These are phyloP conservation scores for Coronaproctus castanopsis DNA, from an alignment of 2,888 invertebrate species.

Conservation along the genomic window DNA sequence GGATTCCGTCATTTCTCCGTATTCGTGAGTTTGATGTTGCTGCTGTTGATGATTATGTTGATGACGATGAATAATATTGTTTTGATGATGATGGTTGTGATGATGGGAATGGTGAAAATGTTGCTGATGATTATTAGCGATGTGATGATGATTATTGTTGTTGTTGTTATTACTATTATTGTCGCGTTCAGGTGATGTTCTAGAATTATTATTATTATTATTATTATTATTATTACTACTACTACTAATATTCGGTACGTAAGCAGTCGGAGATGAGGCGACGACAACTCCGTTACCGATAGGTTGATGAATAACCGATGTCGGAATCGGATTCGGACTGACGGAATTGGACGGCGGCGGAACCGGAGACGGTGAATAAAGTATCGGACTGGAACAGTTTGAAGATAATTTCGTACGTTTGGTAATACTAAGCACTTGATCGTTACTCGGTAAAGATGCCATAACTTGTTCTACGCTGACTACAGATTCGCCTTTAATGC, in stretches of 20 bases:
- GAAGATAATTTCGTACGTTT: constrained; percentile 43
- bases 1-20: constrained; percentile 7
- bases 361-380: constrained; percentile 35
- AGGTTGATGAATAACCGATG: constrained; percentile 40
- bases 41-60: background rate
- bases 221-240: background rate
- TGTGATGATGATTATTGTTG: background rate
- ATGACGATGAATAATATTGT: constrained; percentile 1
- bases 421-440: constrained; percentile 63
- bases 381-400: constrained; percentile 25
- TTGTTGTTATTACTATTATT: no score
- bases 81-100: constrained; percentile 7
- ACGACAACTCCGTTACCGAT: constrained; percentile 18
- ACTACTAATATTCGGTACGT: background rate
- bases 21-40: constrained; percentile 4
- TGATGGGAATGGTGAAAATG: background rate
- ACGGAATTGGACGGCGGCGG: constrained; percentile 23
- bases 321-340: constrained; percentile 28
- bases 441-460: constrained; percentile 62
- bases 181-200: no score
- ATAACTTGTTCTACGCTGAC: constrained; percentile 67
- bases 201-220: background rate
- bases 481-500: constrained; percentile 66
- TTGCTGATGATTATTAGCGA: background rate
- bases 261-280: background rate